Evolutionary conservation across 2,797 vertebrate genomes (phyloP), one percentile per base, ranked within the genome.

Genomic region (Tapirus indicus): DNA sequence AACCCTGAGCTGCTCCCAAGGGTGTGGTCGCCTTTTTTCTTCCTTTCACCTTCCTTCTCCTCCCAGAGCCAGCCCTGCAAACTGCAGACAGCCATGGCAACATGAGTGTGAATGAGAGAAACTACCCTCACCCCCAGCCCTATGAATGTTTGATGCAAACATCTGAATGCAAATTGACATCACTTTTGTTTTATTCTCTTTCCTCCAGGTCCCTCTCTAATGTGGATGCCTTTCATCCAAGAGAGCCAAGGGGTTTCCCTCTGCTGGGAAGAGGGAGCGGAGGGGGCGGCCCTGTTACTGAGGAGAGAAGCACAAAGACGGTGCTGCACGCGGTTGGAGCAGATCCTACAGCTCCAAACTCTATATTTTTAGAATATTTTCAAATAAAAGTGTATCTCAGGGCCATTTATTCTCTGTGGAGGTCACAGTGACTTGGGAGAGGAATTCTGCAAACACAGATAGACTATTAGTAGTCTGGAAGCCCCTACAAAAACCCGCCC

Each of bases 161-260:
- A 97, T 86, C 97, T 97, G 97, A 94, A 96, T 94, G 96, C 97
- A 98, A 93, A 98, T 91, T 44, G 72, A 60, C 58, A 86, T 92
- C 87, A 49, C 88, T 95, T 93, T 92, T 96, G 96, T 95, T 88
- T 94, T 58, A 47, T 62, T 69, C 58, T 49, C 41, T 69, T 90
- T 90, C 60, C 66, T 77, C 38, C 5, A 1, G 5, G 13, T 54
- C 29, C 80, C 74, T 69, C 35, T 83, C 77, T 23, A 7, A 54
- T 0, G 27, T 6, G 60, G 32, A 56, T 12, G 17, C 72, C 71
- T 84, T 80, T 91, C 82, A 3, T 75, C 16, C 71, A 60, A 29
- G 77, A 64, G 18, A 23, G 21, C 58, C 47, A 13, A 27, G 10
- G 20, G 32, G 54, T 64, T 52, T 75, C 86, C 80, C 35, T 77